These are phyloP conservation scores for Pelagia noctiluca DNA, from an alignment of 30 jellyfish, hydroid and myxozoan genomes.

Conservation along the genomic window DNA sequence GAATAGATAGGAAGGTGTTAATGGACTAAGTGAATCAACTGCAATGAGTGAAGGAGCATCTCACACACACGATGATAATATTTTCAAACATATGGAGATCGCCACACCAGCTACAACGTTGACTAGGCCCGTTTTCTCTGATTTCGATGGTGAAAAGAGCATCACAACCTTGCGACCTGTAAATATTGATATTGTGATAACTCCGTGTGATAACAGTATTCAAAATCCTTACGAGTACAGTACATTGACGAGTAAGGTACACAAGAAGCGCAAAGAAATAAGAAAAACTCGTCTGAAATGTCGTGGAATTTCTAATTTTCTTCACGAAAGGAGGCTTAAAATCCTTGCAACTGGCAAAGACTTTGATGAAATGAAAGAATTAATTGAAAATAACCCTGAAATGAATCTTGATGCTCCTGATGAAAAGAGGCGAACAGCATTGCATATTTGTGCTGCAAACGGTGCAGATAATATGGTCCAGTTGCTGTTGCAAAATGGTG, in stretches of 20 bases:
- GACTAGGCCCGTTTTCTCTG: constrained; percentile 22
- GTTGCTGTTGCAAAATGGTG: constrained; percentile 79
- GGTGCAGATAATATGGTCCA: constrained; percentile 77
- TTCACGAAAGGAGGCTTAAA: constrained; percentile 67
- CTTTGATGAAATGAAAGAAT: constrained; percentile 6
- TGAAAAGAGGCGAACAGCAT: constrained; percentile 75
- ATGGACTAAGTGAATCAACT: no score
- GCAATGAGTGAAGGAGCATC: not conserved
- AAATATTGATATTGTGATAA: constrained; percentile 54
- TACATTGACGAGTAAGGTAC: constrained; percentile 22
- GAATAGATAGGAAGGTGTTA: no score
- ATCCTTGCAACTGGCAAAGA: constrained; percentile 48
- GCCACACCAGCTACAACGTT: constrained; percentile 31
- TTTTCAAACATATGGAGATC: not conserved
- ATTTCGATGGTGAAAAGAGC: not conserved
- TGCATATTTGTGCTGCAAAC: constrained; percentile 80
- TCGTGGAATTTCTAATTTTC: no score
- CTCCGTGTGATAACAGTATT: constrained; percentile 61
- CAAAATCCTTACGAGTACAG: constrained; percentile 43
- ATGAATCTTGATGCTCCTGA: constrained; percentile 63
- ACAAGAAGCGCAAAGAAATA: constrained; percentile 7
- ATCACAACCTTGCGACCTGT: constrained; percentile 44
- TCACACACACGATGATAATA: not conserved
- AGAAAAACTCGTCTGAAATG: not conserved
- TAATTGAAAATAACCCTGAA: constrained; percentile 31